Base-by-base conservation (phyloP, 2,797 vertebrate species). In the Channa striata region DNA sequence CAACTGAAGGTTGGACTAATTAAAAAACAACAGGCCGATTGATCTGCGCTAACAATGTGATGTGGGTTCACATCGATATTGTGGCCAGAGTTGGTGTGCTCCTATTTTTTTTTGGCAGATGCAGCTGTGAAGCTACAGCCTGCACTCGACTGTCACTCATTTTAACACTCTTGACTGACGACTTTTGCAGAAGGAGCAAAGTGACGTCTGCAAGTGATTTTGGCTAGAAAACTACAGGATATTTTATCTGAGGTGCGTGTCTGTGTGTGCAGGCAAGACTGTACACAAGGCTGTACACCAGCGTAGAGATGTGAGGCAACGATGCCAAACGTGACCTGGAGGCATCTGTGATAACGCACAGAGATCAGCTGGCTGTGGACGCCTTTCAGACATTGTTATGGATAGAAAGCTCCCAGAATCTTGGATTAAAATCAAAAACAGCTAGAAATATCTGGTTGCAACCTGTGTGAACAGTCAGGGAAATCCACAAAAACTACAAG, bases 291-390 rank as follows among this genome's bases (percentile, higher is more conserved):
- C n/a, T 14, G 19, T 42, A 59, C 47, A 0, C 61, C 68, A 50
- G 46, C 43, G 30, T 16, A 23, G 13, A 48, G 13, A 36, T 49
- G 56, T 12, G 49, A 66, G n/a, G 65, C 42, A 25, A 50, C 9
- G 1, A 64, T 25, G 63, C 37, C 63, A 68, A 73, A 80, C 60
- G 78, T 86, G 79, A 87, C 81, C 77, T 78, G 74, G 50, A 61
- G 60, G 65, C 82, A 82, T 76, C 81, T 83, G 72, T 21, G 49
- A 74, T 17, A 40, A 70, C 80, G 64, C 44, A 60, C 74, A 78
- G 67, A 66, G 71, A 77, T 51, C 80, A 80, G 76, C 78, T n/a
- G 68, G 57, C 8, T 9, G 63, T 64, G 77, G 74, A 25, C 8
- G 5, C n/a, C 48, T n/a, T 69, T 72, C 74, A 68, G 33, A 56